Percentiles rank a stretch among this genome's conserved stretches.
phyloP scores from a whole-genome alignment of 2,888 invertebrate species.

The Muschampia plurimacula region DNA sequence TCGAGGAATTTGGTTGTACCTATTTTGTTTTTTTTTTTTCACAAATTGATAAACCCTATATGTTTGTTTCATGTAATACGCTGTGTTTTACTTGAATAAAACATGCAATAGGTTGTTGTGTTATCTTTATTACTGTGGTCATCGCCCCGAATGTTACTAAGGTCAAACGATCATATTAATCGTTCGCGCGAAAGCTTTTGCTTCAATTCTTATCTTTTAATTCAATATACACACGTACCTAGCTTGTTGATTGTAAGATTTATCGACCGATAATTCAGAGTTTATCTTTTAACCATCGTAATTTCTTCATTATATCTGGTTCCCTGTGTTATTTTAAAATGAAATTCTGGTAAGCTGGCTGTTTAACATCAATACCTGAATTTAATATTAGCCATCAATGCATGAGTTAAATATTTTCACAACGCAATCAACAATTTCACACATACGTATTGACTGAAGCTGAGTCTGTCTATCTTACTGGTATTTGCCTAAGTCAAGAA shows the following conservation, averaged over 20 bases:
- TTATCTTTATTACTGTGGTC: conserved; percentile 61
- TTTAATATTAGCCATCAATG: neutral
- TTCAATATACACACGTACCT: conserved; percentile 74
- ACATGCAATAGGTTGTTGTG: conserved; percentile 55
- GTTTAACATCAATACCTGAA: conserved; percentile 42
- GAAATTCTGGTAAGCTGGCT: conserved; percentile 50
- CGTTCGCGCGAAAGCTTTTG: conserved; percentile 62
- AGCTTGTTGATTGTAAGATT: conserved; percentile 68
- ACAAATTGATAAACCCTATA: neutral
- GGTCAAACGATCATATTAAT: conserved; percentile 69
- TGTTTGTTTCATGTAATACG: neutral
- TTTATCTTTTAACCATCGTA: conserved; percentile 70
- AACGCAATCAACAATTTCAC: neutral
- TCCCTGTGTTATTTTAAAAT: conserved; percentile 49
- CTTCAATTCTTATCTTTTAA: conserved; percentile 74
- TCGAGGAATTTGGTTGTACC: too few relatives aligned
- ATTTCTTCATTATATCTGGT: conserved; percentile 71
- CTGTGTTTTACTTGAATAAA: conserved; percentile 53
- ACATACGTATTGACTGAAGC: neutral
- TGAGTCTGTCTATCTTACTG: too few relatives aligned
- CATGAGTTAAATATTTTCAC: neutral
- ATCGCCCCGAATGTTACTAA: conserved; percentile 54
- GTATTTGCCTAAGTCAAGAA: too few relatives aligned
- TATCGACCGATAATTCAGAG: conserved; percentile 66
- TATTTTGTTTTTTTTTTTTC: too few relatives aligned